Conservation (phyloP, 1,140 invertebrate species). For the Aphelenchoides besseyi region DNA sequence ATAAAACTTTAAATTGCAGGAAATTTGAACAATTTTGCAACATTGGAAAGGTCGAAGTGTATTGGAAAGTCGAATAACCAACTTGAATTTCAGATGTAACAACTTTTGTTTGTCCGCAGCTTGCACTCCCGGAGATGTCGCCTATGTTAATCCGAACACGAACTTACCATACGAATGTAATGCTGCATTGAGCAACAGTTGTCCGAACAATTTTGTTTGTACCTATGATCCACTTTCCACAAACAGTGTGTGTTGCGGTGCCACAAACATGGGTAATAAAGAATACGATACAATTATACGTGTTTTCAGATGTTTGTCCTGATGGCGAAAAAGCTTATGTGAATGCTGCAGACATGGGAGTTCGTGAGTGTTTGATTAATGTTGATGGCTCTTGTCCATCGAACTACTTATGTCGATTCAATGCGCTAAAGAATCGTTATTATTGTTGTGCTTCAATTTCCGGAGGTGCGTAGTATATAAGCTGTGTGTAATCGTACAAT, state of each 20-base stretch:
- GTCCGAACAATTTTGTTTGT: slow-evolving; percentile 56
- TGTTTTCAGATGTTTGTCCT: slow-evolving; percentile 55
- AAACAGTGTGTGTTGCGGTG: slow-evolving; percentile 60
- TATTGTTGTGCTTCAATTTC: slow-evolving; percentile 61
- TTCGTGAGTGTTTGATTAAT: slow-evolving; percentile 58
- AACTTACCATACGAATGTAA: slow-evolving; percentile 61
- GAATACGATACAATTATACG: slow-evolving; percentile 24
- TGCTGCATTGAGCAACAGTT: slow-evolving; percentile 57
- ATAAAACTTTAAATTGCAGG: no score
- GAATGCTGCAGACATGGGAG: slow-evolving; percentile 59
- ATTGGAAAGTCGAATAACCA: neutral
- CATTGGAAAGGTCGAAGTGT: slow-evolving; percentile 43
- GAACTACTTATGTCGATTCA: slow-evolving; percentile 59
- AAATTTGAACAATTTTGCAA: slow-evolving; percentile 59
- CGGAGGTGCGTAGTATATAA: slow-evolving; percentile 35
- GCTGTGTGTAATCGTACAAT: neutral
- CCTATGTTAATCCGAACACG: slow-evolving; percentile 61
- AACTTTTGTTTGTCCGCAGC: slow-evolving; percentile 61
- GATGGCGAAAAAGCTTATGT: slow-evolving; percentile 62
- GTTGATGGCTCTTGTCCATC: slow-evolving; percentile 57
- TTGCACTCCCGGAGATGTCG: slow-evolving; percentile 60
- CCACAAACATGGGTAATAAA: slow-evolving; percentile 56
- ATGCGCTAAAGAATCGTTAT: slow-evolving; percentile 56
- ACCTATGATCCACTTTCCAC: slow-evolving; percentile 59
- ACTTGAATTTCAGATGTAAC: slow-evolving; percentile 40